Evolutionary conservation across 2,888 invertebrate genomes (phyloP).

Genomic region (Hirtodrosophila trivittata): DNA sequence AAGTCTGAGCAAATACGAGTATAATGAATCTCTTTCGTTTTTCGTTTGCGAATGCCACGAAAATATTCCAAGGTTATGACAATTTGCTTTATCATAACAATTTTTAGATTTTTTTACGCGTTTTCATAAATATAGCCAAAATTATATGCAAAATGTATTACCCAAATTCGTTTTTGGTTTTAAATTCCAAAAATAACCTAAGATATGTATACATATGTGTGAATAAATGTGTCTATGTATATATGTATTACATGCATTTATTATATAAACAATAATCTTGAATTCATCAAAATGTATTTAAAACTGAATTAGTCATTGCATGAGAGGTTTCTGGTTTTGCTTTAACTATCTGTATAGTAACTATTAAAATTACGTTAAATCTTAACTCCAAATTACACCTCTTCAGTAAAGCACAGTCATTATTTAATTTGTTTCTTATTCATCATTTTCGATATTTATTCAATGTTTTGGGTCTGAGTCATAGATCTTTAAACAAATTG

Average conservation of each 20-base stretch:
- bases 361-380: too few species aligned
- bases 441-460: too few species aligned
- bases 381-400: too few species aligned
- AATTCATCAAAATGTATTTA: slow-evolving; percentile 2
- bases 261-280: slow-evolving; percentile 4
- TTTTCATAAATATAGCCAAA: slow-evolving; percentile 29
- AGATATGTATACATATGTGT: slow-evolving; percentile 3
- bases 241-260: slow-evolving; percentile 10
- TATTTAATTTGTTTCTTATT: too few species aligned
- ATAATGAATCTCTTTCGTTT: slow-evolving; percentile 6
- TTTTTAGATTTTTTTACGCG: slow-evolving; percentile 31
- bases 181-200: slow-evolving; percentile 47
- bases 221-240: not conserved
- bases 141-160: slow-evolving; percentile 17
- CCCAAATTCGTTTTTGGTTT: slow-evolving; percentile 21
- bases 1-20: slow-evolving; percentile 10
- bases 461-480: too few species aligned
- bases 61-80: slow-evolving; percentile 53
- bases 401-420: too few species aligned
- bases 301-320: slow-evolving; percentile 12
- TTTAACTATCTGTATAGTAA: too few species aligned
- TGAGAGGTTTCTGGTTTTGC: too few species aligned
- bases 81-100: slow-evolving; percentile 44
- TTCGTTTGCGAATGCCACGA: slow-evolving; percentile 25
- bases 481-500: not conserved